Conservation (phyloP, 2,113 vertebrate genomes). For the Callipepla californica region DNA sequence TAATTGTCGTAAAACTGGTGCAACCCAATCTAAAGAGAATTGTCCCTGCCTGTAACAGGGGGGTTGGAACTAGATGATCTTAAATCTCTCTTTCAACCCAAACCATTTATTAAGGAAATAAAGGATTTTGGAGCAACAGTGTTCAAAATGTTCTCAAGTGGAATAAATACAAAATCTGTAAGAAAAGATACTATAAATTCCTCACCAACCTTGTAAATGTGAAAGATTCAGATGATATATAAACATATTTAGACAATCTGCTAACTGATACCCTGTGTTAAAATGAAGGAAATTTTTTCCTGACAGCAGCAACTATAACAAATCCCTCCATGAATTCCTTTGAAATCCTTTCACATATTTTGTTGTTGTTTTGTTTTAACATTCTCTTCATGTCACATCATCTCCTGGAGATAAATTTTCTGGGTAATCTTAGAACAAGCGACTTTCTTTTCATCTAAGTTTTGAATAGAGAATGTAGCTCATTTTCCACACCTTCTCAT, state of each 20-base stretch:
- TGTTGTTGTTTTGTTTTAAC: background rate
- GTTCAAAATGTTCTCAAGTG: background rate
- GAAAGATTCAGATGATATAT: background rate
- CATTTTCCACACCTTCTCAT: background rate
- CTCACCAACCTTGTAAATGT: background rate
- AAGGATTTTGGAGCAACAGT: background rate
- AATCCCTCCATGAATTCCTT: background rate
- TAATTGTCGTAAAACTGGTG: too few species aligned
- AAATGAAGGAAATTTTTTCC: slow-evolving; percentile 51
- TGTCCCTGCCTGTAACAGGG: too few species aligned
- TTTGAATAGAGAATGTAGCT: background rate
- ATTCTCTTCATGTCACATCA: background rate
- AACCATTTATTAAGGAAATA: background rate
- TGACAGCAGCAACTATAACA: background rate
- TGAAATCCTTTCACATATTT: slow-evolving; percentile 11
- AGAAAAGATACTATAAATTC: background rate
- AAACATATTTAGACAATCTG: background rate
- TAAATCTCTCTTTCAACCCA: too few species aligned
- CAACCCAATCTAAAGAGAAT: too few species aligned
- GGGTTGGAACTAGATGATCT: too few species aligned
- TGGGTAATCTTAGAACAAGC: background rate
- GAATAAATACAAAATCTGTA: background rate
- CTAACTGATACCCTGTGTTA: background rate
- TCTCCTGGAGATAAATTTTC: background rate
- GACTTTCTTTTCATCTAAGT: background rate